Conservation (phyloP, 2,888 invertebrate species). For the Glaucopsyche alexis region DNA sequence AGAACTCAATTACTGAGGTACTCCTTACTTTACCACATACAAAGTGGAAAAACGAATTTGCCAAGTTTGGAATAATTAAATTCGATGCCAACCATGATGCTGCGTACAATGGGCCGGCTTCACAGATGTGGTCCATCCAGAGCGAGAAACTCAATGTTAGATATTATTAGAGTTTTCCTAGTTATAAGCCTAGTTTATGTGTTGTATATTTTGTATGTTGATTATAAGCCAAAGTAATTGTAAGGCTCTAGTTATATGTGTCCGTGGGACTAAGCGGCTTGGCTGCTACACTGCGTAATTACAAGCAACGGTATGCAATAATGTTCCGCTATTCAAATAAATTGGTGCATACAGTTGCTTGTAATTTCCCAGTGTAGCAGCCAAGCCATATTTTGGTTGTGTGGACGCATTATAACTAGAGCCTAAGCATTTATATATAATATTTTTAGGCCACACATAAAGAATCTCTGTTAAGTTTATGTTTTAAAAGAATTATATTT, state of each 20-base stretch:
- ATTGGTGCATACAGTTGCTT: too few relatives aligned
- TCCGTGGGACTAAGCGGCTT: too few relatives aligned
- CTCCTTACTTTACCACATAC: slow-evolving; percentile 62
- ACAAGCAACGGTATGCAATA: too few relatives aligned
- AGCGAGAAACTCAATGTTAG: slow-evolving; percentile 73
- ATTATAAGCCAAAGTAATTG: slow-evolving; percentile 60
- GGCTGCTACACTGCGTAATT: too few relatives aligned
- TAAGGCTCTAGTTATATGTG: too few relatives aligned
- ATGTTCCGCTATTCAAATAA: too few relatives aligned
- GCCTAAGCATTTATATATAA: neutral
- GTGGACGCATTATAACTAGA: too few relatives aligned
- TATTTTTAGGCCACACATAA: slow-evolving; percentile 12
- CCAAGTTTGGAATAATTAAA: slow-evolving; percentile 72
- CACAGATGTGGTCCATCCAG: slow-evolving; percentile 74
- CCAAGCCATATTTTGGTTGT: too few relatives aligned
- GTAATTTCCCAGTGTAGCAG: too few relatives aligned
- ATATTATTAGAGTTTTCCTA: slow-evolving; percentile 74
- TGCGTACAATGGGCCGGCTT: slow-evolving; percentile 72
- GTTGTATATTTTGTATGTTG: slow-evolving; percentile 68
- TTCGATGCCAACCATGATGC: slow-evolving; percentile 67
- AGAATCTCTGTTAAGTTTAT: neutral
- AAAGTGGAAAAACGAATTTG: slow-evolving; percentile 66
- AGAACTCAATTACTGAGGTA: slow-evolving; percentile 61
- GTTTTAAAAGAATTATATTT: neutral
- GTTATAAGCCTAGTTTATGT: slow-evolving; percentile 64